Percentiles rank a stretch among this genome's conserved stretches.
Conservation (phyloP, 2,113 vertebrate genomes). For the Pachyramphus minor region DNA sequence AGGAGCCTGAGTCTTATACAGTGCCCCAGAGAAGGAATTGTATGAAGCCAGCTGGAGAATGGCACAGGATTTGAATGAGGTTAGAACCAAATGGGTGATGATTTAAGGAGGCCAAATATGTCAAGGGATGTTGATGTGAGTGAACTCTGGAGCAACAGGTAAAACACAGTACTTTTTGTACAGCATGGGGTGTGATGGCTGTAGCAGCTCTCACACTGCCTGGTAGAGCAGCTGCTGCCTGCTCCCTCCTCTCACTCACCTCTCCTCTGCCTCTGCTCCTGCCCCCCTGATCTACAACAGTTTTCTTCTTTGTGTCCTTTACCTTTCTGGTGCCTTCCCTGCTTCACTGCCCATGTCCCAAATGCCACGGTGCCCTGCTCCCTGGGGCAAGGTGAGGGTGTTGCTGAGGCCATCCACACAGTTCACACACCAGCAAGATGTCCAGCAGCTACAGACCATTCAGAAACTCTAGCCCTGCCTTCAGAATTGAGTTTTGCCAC, state of each 20-base stretch:
- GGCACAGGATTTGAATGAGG: neutral
- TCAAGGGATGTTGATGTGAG: neutral
- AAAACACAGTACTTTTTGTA: neutral
- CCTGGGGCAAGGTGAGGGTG: neutral
- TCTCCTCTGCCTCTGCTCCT: neutral
- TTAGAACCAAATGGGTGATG: accelerated
- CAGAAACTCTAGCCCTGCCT: neutral
- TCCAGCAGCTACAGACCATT: neutral
- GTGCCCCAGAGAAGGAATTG: neutral
- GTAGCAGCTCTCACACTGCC: neutral
- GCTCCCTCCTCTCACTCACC: neutral
- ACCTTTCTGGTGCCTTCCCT: neutral
- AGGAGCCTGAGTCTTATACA: neutral
- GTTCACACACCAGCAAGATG: neutral
- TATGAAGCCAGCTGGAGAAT: neutral
- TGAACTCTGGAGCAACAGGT: neutral
- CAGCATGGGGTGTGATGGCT: neutral
- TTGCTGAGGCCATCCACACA: neutral
- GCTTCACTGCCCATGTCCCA: accelerated
- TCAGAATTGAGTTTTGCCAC: neutral
- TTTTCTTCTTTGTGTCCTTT: neutral
- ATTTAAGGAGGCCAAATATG: neutral
- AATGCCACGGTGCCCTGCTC: neutral
- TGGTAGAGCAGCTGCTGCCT: accelerated
- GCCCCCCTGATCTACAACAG: accelerated